Evolutionary conservation across 2,888 invertebrate species (phyloP).

Genomic region (Julus scanicus): DNA sequence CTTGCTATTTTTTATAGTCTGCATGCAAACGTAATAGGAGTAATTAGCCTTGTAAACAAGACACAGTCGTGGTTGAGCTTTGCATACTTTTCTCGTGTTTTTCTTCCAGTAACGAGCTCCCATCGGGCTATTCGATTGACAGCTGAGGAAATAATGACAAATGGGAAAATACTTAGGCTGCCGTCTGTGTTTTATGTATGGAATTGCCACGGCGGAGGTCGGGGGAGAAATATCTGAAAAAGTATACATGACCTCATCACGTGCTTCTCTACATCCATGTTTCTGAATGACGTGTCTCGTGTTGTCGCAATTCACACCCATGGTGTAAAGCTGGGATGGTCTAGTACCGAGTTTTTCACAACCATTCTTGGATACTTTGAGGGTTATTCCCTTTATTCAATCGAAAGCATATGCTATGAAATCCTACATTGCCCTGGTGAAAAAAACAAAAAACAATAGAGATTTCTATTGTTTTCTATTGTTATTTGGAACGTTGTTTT

Average conservation of each 20-base stretch:
- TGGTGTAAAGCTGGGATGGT: not conserved
- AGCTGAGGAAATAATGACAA: constrained; percentile 31
- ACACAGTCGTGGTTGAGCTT: not conserved
- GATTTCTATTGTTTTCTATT: too few relatives aligned
- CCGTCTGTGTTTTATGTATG: not conserved
- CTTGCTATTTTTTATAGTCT: not conserved
- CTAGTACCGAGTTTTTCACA: not conserved
- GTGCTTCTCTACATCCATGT: not conserved
- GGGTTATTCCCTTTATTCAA: too few relatives aligned
- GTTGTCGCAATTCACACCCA: not conserved
- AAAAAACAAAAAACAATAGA: too few relatives aligned
- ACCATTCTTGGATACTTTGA: not conserved
- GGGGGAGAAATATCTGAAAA: not conserved
- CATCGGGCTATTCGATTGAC: not conserved
- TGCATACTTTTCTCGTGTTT: constrained; percentile 27
- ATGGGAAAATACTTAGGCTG: constrained; percentile 14
- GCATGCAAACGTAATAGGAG: constrained; percentile 1
- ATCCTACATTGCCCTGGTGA: too few relatives aligned
- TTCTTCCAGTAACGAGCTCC: constrained; percentile 12
- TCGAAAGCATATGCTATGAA: too few relatives aligned
- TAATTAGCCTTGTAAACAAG: constrained; percentile 29
- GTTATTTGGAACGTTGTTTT: too few relatives aligned
- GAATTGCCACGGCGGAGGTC: not conserved
- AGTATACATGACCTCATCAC: not conserved
- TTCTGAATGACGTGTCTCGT: not conserved